phyloP scores from a whole-genome alignment of 2,888 invertebrate species.

The Cheiracanthium punctorium region DNA sequence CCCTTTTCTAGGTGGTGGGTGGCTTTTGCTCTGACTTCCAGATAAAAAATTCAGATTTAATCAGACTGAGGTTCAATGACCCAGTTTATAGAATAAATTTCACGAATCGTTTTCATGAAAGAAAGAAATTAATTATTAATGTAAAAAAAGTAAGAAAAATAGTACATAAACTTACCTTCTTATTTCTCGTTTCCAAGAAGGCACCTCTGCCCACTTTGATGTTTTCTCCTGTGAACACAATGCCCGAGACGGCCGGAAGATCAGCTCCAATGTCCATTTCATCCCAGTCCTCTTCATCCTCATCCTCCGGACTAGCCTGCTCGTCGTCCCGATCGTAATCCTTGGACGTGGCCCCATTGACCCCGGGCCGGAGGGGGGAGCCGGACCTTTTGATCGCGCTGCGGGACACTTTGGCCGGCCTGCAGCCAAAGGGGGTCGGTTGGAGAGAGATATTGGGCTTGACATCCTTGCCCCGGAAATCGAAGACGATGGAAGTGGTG shows the following conservation, averaged over 20 bases:
- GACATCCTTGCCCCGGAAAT: constrained; percentile 71
- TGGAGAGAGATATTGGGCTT: constrained; percentile 71
- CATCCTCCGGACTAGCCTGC: constrained; percentile 18
- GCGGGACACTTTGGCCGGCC: constrained; percentile 55
- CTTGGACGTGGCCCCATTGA: constrained; percentile 17
- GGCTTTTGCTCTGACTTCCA: too few species aligned
- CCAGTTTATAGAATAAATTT: too few species aligned
- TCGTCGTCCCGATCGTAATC: constrained; percentile 26
- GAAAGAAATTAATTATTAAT: too few species aligned
- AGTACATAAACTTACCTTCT: constrained; percentile 65
- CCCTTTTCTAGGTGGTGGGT: too few species aligned
- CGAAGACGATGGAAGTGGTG: constrained; percentile 71
- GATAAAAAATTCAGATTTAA: too few species aligned
- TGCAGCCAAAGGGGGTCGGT: constrained; percentile 70
- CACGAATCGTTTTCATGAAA: too few species aligned
- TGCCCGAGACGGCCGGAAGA: constrained; percentile 66
- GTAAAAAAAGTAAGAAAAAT: neutral
- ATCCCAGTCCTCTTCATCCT: constrained; percentile 70
- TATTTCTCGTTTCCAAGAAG: constrained; percentile 70
- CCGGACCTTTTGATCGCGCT: constrained; percentile 42
- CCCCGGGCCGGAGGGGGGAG: constrained; percentile 35
- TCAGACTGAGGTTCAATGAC: too few species aligned
- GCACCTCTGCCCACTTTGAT: constrained; percentile 67
- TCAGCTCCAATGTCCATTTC: constrained; percentile 71
- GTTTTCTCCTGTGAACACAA: constrained; percentile 71